phyloP scores from a whole-genome alignment of 2,888 invertebrate species.

The Omphaloscelis lunosa region DNA sequence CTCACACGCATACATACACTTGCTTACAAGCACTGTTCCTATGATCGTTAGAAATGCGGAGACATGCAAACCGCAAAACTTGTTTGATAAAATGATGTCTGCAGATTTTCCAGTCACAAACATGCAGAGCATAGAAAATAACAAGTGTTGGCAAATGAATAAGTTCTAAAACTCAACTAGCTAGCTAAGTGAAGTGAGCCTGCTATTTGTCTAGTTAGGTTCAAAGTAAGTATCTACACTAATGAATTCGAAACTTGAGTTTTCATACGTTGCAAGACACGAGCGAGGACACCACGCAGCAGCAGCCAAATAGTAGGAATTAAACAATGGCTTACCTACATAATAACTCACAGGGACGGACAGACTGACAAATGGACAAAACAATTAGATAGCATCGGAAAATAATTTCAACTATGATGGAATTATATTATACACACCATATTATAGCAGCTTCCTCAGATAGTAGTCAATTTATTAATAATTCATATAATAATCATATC shows the following conservation, averaged over 20 bases:
- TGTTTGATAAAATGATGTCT: neutral
- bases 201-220: neutral
- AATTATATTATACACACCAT: neutral
- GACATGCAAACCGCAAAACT: neutral
- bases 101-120: neutral
- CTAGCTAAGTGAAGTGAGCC: neutral
- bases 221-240: neutral
- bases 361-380: neutral
- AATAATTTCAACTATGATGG: neutral
- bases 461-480: no score
- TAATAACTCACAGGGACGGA: neutral
- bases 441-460: neutral
- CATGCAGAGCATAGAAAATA: neutral
- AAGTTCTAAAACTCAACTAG: neutral
- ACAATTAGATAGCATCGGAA: neutral
- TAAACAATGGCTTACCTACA: neutral
- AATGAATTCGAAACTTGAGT: neutral
- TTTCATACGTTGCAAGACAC: neutral
- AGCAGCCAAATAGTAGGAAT: neutral
- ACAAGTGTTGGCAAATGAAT: neutral
- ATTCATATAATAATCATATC: neutral
- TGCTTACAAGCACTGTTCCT: constrained; percentile 2
- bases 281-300: neutral
- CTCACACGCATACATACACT: constrained; percentile 14
- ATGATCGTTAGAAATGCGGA: constrained; percentile 7